Percentiles rank a stretch among this genome's conserved stretches.
phyloP scores from a whole-genome alignment of 2,113 vertebrate genomes.

The Menidia beryllina region DNA sequence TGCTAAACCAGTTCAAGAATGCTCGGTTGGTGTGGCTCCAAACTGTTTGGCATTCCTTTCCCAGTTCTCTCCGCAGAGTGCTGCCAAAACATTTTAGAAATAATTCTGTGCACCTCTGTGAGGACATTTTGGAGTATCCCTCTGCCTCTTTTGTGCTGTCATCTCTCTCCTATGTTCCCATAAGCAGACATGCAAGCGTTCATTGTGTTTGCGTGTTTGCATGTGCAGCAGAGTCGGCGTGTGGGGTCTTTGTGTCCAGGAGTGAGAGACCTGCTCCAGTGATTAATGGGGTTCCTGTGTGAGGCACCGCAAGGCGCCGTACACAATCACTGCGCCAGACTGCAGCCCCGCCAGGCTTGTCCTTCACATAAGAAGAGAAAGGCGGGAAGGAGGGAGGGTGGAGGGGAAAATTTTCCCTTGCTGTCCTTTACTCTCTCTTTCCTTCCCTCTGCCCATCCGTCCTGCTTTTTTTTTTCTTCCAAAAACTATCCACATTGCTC shows the following conservation, averaged over 20 bases:
- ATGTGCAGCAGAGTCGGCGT: constrained; percentile 62
- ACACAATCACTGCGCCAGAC: constrained; percentile 80
- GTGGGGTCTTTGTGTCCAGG: constrained; percentile 79
- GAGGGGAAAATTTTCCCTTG: constrained; percentile 33
- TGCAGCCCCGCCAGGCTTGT: constrained; percentile 78
- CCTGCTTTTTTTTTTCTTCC: constrained; percentile 49
- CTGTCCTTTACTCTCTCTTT: constrained; percentile 64
- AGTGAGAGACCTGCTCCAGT: constrained; percentile 80
- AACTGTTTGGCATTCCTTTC: constrained; percentile 75
- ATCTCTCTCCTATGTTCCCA: constrained; percentile 12
- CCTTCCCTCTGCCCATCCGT: constrained; percentile 67
- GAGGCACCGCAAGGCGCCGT: constrained; percentile 77
- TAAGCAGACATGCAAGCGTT: constrained; percentile 33
- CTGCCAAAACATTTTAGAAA: constrained; percentile 73
- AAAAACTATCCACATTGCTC: constrained; percentile 48
- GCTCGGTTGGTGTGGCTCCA: constrained; percentile 68
- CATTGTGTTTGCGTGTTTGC: constrained; percentile 62
- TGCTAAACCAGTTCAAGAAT: constrained; percentile 64
- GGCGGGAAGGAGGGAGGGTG: constrained; percentile 62
- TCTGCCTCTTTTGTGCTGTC: constrained; percentile 11
- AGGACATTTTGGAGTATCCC: constrained; percentile 48
- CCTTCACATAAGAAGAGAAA: constrained; percentile 81
- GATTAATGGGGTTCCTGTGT: constrained; percentile 84
- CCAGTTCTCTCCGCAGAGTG: constrained; percentile 43
- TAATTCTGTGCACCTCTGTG: constrained; percentile 69